Evolutionary conservation across 2,113 vertebrate genomes (phyloP).

Genomic region (Melanerpes formicivorus): DNA sequence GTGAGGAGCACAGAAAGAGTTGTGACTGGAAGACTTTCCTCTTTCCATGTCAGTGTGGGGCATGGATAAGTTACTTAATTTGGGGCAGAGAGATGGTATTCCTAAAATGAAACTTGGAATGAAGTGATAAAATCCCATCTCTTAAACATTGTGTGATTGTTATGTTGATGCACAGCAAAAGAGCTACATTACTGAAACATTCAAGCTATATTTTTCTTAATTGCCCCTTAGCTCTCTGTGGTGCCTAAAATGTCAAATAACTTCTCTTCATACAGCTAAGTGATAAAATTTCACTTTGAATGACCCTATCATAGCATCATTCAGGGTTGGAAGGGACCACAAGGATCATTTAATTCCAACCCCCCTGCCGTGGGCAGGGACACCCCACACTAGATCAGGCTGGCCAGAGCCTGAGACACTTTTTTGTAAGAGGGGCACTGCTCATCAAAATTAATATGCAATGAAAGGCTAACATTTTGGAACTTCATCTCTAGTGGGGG

Average conservation of each 20-base stretch:
- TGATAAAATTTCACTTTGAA: neutral
- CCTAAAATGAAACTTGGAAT: neutral
- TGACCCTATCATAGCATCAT: too few relatives aligned
- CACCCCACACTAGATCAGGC: too few relatives aligned
- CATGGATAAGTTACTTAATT: neutral
- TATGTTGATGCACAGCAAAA: neutral
- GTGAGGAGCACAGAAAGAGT: neutral
- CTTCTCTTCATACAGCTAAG: neutral
- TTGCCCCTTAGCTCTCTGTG: neutral
- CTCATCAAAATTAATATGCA: neutral
- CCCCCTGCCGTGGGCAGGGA: too few relatives aligned
- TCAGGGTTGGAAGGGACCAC: too few relatives aligned
- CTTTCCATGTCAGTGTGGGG: neutral
- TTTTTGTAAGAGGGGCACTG: neutral
- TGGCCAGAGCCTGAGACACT: neutral
- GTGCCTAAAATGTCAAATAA: neutral
- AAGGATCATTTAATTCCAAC: too few relatives aligned
- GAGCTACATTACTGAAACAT: neutral
- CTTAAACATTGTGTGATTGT: neutral
- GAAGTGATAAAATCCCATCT: neutral
- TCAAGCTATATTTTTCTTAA: neutral
- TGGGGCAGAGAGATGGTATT: neutral
- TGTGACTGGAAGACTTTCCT: neutral
- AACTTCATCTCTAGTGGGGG: neutral
- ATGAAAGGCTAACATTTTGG: neutral